These are phyloP conservation scores for Osmerus eperlanus DNA, from an alignment of 2,113 vertebrate species.

Conservation along the genomic window DNA sequence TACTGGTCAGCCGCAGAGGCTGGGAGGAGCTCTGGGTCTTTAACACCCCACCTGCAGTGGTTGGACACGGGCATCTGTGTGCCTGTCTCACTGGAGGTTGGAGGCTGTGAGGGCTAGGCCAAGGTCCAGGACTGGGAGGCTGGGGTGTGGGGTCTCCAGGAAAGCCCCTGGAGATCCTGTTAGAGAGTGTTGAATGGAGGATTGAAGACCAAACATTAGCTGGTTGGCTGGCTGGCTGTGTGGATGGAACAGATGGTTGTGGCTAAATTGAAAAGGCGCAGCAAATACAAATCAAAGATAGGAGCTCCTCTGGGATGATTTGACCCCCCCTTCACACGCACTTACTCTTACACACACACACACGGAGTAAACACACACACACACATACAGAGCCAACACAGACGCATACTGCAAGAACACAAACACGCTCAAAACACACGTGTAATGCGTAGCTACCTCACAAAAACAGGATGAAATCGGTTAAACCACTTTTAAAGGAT, in stretches of 20 bases:
- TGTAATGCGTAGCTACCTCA: too few relatives aligned
- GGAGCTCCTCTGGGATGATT: constrained; percentile 26
- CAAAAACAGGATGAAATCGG: too few relatives aligned
- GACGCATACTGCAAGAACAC: too few relatives aligned
- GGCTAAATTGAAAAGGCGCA: constrained; percentile 41
- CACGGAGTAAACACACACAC: too few relatives aligned
- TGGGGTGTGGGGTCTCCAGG: too few relatives aligned
- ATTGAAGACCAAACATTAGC: too few relatives aligned
- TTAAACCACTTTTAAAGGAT: too few relatives aligned
- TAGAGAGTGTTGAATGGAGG: constrained; percentile 50
- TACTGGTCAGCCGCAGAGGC: constrained; percentile 5
- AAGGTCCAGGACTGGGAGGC: too few relatives aligned
- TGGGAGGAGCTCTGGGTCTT: constrained; percentile 32
- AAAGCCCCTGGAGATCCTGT: constrained; percentile 45
- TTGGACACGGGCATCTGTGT: constrained; percentile 1
- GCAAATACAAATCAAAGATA: constrained; percentile 27
- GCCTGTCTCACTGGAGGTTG: background rate
- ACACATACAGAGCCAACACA: background rate
- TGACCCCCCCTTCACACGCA: background rate
- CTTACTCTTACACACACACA: background rate
- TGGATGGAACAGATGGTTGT: constrained; percentile 44
- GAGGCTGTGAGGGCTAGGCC: background rate
- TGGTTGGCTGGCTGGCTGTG: background rate
- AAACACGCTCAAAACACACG: too few relatives aligned
- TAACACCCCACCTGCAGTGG: constrained; percentile 19